Conservation (phyloP, 2,888 invertebrate genomes). For the Catocala sponsa region DNA sequence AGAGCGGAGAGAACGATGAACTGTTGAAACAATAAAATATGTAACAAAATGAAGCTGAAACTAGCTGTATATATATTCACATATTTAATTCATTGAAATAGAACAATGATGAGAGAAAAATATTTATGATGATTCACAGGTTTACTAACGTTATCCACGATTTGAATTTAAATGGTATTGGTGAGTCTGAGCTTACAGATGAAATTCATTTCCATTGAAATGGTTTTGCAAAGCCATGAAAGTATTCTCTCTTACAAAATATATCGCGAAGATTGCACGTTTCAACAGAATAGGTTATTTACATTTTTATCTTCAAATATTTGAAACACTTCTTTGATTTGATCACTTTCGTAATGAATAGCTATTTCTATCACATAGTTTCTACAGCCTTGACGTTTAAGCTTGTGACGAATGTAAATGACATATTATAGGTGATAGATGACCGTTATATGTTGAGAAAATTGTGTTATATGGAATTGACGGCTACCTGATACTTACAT, state of each 20-base stretch:
- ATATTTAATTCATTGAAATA: too few species aligned
- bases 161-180: too few species aligned
- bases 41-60: too few species aligned
- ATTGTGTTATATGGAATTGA: conserved; percentile 18
- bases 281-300: conserved; percentile 59
- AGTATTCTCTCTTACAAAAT: conserved; percentile 57
- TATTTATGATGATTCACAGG: too few species aligned
- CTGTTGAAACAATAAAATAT: conserved; percentile 59
- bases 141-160: too few species aligned
- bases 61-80: too few species aligned
- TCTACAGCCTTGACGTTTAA: conserved; percentile 38
- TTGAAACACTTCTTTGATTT: conserved; percentile 40
- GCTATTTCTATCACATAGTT: conserved; percentile 36
- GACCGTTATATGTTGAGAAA: conserved; percentile 14
- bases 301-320: conserved; percentile 62
- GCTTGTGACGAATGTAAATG: conserved; percentile 32
- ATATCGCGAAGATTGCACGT: conserved; percentile 47
- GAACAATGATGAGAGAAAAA: too few species aligned
- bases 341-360: conserved; percentile 54
- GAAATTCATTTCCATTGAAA: neutral
- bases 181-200: neutral
- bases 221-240: conserved; percentile 32
- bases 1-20: conserved; percentile 74
- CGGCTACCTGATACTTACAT: conserved; percentile 4
- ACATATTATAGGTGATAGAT: conserved; percentile 30